A percentile compares a stretch with the other conserved stretches of the same genome.
phyloP scores from a whole-genome alignment of 2,113 vertebrate genomes.

The Rhinoderma darwinii region DNA sequence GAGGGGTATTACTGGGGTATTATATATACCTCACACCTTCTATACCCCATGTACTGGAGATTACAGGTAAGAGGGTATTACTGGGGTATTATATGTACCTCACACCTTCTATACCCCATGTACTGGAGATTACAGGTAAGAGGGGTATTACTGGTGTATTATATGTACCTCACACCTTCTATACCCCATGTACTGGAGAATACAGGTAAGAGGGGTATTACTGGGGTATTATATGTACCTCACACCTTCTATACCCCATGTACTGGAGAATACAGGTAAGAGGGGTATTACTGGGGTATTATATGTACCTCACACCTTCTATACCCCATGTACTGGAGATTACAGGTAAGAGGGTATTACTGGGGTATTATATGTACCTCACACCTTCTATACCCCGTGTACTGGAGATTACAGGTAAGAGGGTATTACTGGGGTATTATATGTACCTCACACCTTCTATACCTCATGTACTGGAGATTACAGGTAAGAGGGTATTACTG shows the following conservation, averaged over 20 bases:
- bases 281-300: no score
- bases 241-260: neutral
- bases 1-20: no score
- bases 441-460: neutral
- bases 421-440: no score
- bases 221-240: neutral
- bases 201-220: neutral
- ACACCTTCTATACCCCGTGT: neutral
- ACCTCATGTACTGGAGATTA: neutral
- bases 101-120: neutral
- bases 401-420: neutral
- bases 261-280: neutral
- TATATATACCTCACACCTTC: neutral
- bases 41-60: neutral
- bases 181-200: neutral
- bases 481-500: neutral
- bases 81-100: neutral
- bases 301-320: neutral
- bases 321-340: neutral
- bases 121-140: neutral
- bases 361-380: neutral
- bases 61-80: neutral
- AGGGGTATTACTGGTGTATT: no score
- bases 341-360: neutral
- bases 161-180: neutral